Conservation (phyloP, 2,113 vertebrate genomes). For the Mola mola region DNA sequence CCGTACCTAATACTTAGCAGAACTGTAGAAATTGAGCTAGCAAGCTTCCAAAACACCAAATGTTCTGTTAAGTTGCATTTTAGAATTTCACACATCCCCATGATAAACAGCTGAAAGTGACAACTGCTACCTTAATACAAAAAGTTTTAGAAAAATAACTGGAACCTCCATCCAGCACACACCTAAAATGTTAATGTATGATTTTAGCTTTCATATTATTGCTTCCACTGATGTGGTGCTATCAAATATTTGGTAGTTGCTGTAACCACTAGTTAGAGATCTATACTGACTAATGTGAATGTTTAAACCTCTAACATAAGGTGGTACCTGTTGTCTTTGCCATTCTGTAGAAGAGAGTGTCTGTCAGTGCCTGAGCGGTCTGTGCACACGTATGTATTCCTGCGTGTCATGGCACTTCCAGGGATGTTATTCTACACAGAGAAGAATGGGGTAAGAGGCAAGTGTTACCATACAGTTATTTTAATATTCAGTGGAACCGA, state of each 20-base stretch:
- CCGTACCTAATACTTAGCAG: too few species aligned
- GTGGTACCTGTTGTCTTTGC: slow-evolving; percentile 91
- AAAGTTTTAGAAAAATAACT: too few species aligned
- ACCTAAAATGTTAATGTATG: background rate
- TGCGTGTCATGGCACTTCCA: slow-evolving; percentile 89
- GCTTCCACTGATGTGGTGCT: too few species aligned
- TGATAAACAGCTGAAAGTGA: too few species aligned
- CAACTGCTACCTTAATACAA: too few species aligned
- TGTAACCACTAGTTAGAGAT: background rate
- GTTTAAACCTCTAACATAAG: background rate
- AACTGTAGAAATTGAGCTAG: too few species aligned
- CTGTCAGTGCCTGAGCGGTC: slow-evolving; percentile 85
- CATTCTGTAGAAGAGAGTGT: slow-evolving; percentile 86
- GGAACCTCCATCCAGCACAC: background rate
- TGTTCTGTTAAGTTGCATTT: too few species aligned
- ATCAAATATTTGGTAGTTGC: background rate
- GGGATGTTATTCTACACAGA: slow-evolving; percentile 85
- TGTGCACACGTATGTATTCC: slow-evolving; percentile 93
- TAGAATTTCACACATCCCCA: too few species aligned
- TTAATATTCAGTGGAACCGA: background rate
- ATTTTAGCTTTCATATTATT: too few species aligned
- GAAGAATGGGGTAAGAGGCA: background rate
- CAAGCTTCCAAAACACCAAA: too few species aligned
- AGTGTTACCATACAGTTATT: too few species aligned
- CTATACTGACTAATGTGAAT: background rate